Conservation (phyloP, 2,113 vertebrate species). For the Aldabrachelys gigantea region DNA sequence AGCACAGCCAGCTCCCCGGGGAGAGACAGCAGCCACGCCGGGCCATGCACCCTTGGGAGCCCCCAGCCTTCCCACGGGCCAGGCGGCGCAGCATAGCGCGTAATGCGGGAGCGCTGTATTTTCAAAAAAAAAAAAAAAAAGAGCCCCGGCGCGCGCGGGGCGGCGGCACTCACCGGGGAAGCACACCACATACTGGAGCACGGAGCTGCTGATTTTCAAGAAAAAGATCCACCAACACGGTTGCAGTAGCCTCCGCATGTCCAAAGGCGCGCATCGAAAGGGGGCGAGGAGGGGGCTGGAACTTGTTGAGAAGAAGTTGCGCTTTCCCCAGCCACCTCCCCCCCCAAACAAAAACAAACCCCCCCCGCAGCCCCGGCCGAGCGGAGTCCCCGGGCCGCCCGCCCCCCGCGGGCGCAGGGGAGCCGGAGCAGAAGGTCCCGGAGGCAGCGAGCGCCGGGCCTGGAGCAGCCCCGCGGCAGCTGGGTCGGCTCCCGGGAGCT, state of each 20-base stretch:
- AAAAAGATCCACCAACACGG: slow-evolving; percentile 94
- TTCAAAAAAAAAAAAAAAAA: too few species aligned
- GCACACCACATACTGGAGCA: slow-evolving; percentile 89
- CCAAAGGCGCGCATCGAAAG: slow-evolving; percentile 89
- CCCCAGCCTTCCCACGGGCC: not conserved
- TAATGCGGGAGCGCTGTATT: too few species aligned
- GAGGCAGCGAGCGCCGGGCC: not conserved
- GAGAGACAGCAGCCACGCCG: too few species aligned
- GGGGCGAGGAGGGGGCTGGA: slow-evolving; percentile 73
- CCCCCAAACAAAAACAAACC: not conserved
- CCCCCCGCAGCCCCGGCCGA: too few species aligned
- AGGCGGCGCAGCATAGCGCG: too few species aligned
- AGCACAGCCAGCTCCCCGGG: too few species aligned
- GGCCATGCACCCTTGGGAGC: not conserved
- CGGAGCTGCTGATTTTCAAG: slow-evolving; percentile 84
- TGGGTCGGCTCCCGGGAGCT: too few species aligned
- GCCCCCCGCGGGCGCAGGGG: not conserved
- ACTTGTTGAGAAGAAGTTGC: slow-evolving; percentile 82
- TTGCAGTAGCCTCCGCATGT: slow-evolving; percentile 96
- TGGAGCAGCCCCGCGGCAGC: not conserved
- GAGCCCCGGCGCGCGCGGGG: not conserved
- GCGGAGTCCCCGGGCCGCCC: too few species aligned
- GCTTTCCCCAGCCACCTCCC: slow-evolving; percentile 17
- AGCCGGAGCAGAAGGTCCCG: too few species aligned
- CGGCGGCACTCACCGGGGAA: slow-evolving; percentile 90